These are phyloP conservation scores for Ondatra zibethicus DNA, from an alignment of 2,113 vertebrate species.

Conservation along the genomic window DNA sequence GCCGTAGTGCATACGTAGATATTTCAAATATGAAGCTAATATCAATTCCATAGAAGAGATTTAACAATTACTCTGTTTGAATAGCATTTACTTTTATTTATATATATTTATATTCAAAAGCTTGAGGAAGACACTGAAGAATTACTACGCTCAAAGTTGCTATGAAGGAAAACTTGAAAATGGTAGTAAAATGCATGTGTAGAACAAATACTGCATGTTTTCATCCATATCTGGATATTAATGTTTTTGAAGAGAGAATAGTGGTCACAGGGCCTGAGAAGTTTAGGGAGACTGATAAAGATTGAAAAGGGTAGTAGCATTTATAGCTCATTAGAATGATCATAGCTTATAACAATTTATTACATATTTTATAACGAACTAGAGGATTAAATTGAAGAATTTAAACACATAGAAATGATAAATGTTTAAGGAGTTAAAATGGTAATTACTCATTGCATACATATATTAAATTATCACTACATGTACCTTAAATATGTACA, in stretches of 20 bases:
- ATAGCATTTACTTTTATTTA: not conserved
- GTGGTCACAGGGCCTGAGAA: not conserved
- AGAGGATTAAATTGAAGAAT: not conserved
- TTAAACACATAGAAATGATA: not conserved
- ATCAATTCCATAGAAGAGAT: not conserved
- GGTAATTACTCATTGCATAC: not conserved
- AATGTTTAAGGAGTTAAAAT: not conserved
- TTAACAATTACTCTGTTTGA: not conserved
- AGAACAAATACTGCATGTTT: not conserved
- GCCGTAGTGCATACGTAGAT: not conserved
- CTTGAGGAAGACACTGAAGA: not conserved
- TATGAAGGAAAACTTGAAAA: constrained; percentile 9
- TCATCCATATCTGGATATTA: not conserved
- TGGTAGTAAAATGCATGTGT: not conserved
- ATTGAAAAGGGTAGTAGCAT: not conserved
- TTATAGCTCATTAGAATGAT: not conserved
- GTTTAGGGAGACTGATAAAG: not conserved
- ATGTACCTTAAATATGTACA: not conserved
- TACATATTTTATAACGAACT: not conserved
- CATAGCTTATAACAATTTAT: not conserved
- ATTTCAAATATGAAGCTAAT: constrained; percentile 24
- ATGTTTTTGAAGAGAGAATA: not conserved
- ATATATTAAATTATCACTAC: not conserved
- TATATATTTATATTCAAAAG: not conserved
- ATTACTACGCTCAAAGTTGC: not conserved